Base-by-base conservation (phyloP, 2,888 invertebrate genomes). In the Pollenia griseotomentosa region DNA sequence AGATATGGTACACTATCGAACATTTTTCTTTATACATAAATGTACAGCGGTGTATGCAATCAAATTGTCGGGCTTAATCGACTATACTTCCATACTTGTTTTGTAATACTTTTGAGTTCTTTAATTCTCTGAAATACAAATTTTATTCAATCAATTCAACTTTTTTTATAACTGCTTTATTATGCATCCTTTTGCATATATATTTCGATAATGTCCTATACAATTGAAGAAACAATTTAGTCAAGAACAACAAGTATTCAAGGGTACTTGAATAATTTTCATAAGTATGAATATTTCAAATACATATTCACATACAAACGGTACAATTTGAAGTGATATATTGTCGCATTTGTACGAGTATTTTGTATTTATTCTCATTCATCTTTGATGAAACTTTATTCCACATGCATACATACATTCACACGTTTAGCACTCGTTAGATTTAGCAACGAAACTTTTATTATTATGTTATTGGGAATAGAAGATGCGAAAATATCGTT, bases 331-430 rank as follows among this genome's bases (percentile, higher is more conserved):
- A 79, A 86, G 75, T 83, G 83, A 75, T 83, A 68, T 68, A 75
- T 83, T 86, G 86, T 79, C 87, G 78, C 87, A 87, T 87, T 87
- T 51, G 74, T 75, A 59, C 4, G n/a, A 48, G 33, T 75, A 16
- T 44, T 70, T 59, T 63, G 14, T 46, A 70, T 63, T 46, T 55
- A 44, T 57, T 55, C 2, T 71, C 46, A 77, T 77, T 63, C 70
- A 71, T 42, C 57, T 78, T 65, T 73, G 19, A 68, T 71, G 16
- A 23, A 77, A 66, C 23, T 77, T 51, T 44, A 14, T 1, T 0
- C 19, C 55, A 71, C 55, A 57, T 14, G n/a, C 23, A 23, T 16
- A 63, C 48, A 73, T 10, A 63, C 55, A 63, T 57, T n/a, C 66
- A 42, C 51, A 65, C 48, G 33, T 59, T 59, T 73, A 33, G 14